phyloP scores from a whole-genome alignment of 2,888 invertebrate species.

The Argyra leucocephala region DNA sequence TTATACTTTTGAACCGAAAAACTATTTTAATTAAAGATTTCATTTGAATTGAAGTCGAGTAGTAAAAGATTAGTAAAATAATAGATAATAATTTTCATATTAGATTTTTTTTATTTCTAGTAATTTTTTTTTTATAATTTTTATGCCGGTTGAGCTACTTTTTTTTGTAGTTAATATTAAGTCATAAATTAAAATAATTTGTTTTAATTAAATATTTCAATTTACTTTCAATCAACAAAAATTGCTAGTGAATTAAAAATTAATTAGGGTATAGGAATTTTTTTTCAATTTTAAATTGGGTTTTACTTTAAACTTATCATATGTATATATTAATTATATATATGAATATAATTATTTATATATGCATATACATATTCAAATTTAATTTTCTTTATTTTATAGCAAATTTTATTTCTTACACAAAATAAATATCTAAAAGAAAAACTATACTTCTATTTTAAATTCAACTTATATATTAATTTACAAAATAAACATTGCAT shows the following conservation, averaged over 20 bases:
- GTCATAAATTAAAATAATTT: neutral
- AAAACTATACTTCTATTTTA: constrained; percentile 1
- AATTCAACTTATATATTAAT: constrained; percentile 4
- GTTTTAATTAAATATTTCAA: neutral
- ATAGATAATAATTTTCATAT: too few relatives aligned
- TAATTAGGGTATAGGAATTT: neutral
- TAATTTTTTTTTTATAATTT: constrained; percentile 7
- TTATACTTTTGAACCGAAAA: too few relatives aligned
- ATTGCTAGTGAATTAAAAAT: neutral
- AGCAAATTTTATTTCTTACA: neutral
- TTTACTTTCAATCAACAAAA: neutral
- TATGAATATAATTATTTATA: neutral
- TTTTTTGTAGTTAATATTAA: neutral
- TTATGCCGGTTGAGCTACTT: constrained; percentile 1
- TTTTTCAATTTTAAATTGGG: neutral
- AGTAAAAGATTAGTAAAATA: too few relatives aligned
- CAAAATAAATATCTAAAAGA: neutral
- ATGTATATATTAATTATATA: constrained; percentile 15
- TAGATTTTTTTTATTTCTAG: constrained; percentile 18
- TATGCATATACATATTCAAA: neutral
- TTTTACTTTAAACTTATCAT: neutral
- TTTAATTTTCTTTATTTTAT: constrained; percentile 2
- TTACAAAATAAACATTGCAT: constrained; percentile 3
- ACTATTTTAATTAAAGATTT: too few relatives aligned
- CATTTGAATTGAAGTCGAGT: too few relatives aligned